Base-by-base conservation (phyloP, 2,888 invertebrate genomes). In the Andrena bicolor region DNA sequence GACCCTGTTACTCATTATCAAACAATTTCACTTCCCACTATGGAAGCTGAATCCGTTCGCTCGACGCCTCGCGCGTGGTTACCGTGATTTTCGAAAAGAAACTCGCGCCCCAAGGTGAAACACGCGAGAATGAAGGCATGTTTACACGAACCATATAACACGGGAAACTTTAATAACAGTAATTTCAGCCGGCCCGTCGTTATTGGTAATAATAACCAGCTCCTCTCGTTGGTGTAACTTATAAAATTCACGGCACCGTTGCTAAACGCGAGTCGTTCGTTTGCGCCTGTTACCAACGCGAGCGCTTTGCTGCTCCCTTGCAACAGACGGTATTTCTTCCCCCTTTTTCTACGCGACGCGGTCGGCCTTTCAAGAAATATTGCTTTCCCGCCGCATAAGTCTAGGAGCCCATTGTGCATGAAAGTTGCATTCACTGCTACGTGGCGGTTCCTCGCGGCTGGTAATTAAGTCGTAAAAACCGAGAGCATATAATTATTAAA, bases 391-490 rank as follows among this genome's bases (percentile, higher is more conserved):
- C 66, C 82, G 77, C 83, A 68, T 71, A 82, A 82, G 73, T 77
- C 69, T 32, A 48, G 63, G 30, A 41, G 51, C 16, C 63, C 61
- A 82, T 82, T 82, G 78, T 82, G 68, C 70, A 51, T 10, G 74
- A 74, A 77, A 69, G 77, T 79, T 72, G 65, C 64, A 75, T 76
- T 79, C 74, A 68, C 49, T 35, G 28, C 61, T 73, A 51, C 82
- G 61, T n/a, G 69, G 71, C 70, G 32, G 49, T 75, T 75, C 56
- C 68, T 65, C 78, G 56, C 35, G 56, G 76, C 13, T 63, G 70
- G 79, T 83, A 83, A 83, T 83, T 83, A 78, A 83, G 83, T 79
- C 75, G 83, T 83, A 71, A 78, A 71, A 78, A 71, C 68, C 69
- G 63, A 76, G 78, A 76, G 71, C 69, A 71, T 83, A 73, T 76